Conservation (phyloP, 2,888 invertebrate species). For the Phalangium opilio region DNA sequence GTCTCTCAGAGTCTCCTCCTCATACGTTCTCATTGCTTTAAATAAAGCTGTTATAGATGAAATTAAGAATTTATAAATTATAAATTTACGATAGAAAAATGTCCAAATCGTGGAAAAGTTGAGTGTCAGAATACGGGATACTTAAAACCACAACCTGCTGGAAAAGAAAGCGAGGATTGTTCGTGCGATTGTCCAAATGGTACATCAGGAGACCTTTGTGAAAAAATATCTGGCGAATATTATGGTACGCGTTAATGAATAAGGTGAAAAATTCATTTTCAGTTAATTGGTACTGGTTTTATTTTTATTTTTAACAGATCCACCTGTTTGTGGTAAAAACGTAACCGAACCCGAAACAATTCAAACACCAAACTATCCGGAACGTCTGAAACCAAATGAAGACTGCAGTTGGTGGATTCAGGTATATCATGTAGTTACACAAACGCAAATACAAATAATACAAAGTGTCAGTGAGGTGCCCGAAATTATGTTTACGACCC, state of each 20-base stretch:
- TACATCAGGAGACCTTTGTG: slow-evolving; percentile 12
- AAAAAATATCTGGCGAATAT: slow-evolving; percentile 8
- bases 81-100: slow-evolving; percentile 8
- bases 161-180: slow-evolving; percentile 11
- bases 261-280: no score
- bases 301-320: slow-evolving; percentile 2
- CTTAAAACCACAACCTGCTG: slow-evolving; percentile 5
- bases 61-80: not conserved
- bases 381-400: slow-evolving; percentile 13
- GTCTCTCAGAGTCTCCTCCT: no score
- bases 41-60: not conserved
- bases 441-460: no score
- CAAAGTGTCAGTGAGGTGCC: no score
- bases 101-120: slow-evolving; percentile 10
- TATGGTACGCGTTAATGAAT: slow-evolving; percentile 7
- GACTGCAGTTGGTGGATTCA: slow-evolving; percentile 18
- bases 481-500: no score
- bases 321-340: slow-evolving; percentile 17
- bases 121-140: slow-evolving; percentile 15
- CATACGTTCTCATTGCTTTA: no score
- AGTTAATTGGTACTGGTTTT: no score
- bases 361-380: slow-evolving; percentile 17
- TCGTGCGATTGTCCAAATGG: slow-evolving; percentile 18
- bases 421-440: no score
- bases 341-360: slow-evolving; percentile 15